phyloP scores from a whole-genome alignment of 2,888 invertebrate species.

The Chalcis sispes region DNA sequence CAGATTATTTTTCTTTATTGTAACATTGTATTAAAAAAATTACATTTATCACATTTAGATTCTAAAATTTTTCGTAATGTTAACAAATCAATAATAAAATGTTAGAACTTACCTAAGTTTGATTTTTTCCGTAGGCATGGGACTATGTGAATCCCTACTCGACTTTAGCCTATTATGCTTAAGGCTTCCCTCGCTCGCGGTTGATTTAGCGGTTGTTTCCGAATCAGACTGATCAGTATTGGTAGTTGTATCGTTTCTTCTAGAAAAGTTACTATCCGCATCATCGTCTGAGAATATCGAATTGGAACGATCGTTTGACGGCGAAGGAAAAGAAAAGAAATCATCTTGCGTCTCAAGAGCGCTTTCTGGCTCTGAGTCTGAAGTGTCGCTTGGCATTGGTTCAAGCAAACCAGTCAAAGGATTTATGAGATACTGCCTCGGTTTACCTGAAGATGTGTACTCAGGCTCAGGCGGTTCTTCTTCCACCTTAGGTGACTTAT shows the following conservation, averaged over 20 bases:
- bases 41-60: not conserved
- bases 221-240: slow-evolving; percentile 80
- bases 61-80: no score
- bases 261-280: slow-evolving; percentile 79
- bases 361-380: slow-evolving; percentile 79
- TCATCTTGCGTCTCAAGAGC: slow-evolving; percentile 75
- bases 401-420: slow-evolving; percentile 92
- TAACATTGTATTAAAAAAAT: not conserved
- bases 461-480: slow-evolving; percentile 77
- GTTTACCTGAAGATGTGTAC: slow-evolving; percentile 81
- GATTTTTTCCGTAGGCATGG: slow-evolving; percentile 83
- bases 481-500: slow-evolving; percentile 61
- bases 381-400: slow-evolving; percentile 84
- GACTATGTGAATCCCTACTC: slow-evolving; percentile 72
- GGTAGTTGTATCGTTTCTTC: slow-evolving; percentile 76
- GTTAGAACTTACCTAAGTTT: slow-evolving; percentile 80
- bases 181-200: slow-evolving; percentile 80
- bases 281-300: slow-evolving; percentile 80
- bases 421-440: slow-evolving; percentile 91
- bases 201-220: slow-evolving; percentile 78
- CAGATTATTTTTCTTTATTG: no score
- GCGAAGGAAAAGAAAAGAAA: slow-evolving; percentile 76
- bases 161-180: slow-evolving; percentile 73
- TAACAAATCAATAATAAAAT: no score
- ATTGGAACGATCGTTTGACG: slow-evolving; percentile 77